Base-by-base conservation (phyloP, 2,888 invertebrate species). In the Oithona nana region DNA sequence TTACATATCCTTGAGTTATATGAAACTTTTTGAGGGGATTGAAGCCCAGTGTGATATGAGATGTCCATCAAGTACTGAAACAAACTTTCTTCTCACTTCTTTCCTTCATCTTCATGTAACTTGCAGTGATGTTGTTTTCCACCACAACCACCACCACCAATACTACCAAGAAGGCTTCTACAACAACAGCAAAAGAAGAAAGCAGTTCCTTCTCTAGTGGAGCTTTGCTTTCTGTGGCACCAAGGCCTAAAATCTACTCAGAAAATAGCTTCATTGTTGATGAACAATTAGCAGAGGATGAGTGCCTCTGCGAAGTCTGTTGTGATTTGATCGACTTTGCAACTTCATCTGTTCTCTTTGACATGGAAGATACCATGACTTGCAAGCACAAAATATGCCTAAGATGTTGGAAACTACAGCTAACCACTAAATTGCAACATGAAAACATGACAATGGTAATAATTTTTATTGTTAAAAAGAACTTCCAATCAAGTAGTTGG, bases 321-420 rank as follows among this genome's bases (percentile, higher is more conserved):
- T 74, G 77, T 57, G 73, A 74, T 64, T 70, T 72, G 31, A 76
- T 79, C 66, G 71, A 69, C 63, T 72, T 71, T 66, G 76, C 75
- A 69, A n/a, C n/a, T n/a, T n/a, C n/a, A n/a, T n/a, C n/a, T n/a
- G n/a, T n/a, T n/a, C n/a, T n/a, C n/a, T n/a, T n/a, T n/a, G 77
- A 77, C 66, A 74, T 75, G 65, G 75, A 77, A 1, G 75, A 79
- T 31, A 75, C 75, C 66, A 78, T 80, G 75, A 75, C 78, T 24
- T 83, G 83, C 71, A 75, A 76, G 63, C 82, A 82, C 69, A 73
- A 74, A 64, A 82, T 82, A 71, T 83, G 83, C 71, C 75, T 76
- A 61, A 70, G 71, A 3, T 83, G 83, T 71, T 83, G 83, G 83
- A 77, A 80, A 70, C 76, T 78, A 61, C 82, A 83, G 70, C 72